phyloP scores from a whole-genome alignment of 2,113 vertebrate species.

The Menidia beryllina region DNA sequence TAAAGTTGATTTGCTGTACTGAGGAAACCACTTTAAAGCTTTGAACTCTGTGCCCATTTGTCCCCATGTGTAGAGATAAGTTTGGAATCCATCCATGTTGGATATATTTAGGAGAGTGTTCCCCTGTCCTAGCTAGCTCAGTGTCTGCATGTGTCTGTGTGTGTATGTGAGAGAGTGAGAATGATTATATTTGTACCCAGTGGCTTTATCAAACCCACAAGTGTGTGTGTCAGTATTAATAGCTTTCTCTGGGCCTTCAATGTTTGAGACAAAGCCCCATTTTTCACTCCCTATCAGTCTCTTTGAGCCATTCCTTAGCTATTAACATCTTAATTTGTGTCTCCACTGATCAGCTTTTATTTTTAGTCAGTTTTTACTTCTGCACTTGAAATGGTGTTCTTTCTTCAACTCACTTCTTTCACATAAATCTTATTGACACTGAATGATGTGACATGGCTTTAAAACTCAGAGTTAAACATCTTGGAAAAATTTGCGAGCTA shows the following conservation, averaged over 20 bases:
- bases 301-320: neutral
- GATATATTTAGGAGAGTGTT: conserved; percentile 42
- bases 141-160: neutral
- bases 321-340: neutral
- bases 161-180: neutral
- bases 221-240: conserved; percentile 36
- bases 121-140: conserved; percentile 29
- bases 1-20: conserved; percentile 31
- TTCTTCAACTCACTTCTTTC: neutral
- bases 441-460: neutral
- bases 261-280: conserved; percentile 35
- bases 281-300: conserved; percentile 17
- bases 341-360: neutral
- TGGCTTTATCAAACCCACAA: conserved; percentile 41
- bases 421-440: neutral
- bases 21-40: conserved; percentile 37
- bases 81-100: conserved; percentile 52
- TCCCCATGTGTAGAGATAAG: conserved; percentile 33
- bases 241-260: conserved; percentile 23
- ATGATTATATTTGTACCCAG: conserved; percentile 6
- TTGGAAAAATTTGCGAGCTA: no score
- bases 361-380: neutral
- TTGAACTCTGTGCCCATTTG: conserved; percentile 45
- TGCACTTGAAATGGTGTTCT: neutral
- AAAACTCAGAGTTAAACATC: neutral